A percentile compares a stretch with the other conserved stretches of the same genome.
These are phyloP conservation scores for Onychostoma macrolepis DNA, from an alignment of 2,113 vertebrate genomes.

Conservation along the genomic window DNA sequence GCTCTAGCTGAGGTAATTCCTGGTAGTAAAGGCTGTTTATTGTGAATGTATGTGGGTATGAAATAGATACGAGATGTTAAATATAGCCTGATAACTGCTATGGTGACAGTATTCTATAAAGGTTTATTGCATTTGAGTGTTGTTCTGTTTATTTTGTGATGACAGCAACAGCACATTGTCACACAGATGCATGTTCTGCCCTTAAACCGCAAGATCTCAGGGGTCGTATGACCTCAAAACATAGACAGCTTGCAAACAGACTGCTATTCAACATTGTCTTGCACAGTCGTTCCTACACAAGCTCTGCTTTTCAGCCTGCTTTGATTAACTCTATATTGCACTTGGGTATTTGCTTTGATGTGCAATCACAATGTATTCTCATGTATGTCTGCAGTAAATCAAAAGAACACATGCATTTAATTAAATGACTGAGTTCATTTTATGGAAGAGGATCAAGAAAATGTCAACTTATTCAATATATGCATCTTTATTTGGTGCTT, in stretches of 20 bases:
- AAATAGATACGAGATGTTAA: neutral
- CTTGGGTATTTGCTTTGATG: conserved; percentile 4
- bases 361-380: conserved; percentile 7
- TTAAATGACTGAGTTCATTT: neutral
- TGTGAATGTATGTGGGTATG: neutral
- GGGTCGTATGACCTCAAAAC: neutral
- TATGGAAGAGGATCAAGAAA: conserved; percentile 1
- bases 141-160: neutral
- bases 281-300: neutral
- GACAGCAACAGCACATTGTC: neutral
- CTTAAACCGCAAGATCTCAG: neutral
- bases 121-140: neutral
- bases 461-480: neutral
- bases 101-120: neutral
- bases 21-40: neutral
- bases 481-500: conserved; percentile 1
- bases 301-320: neutral
- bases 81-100: neutral
- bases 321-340: neutral
- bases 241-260: conserved; percentile 5
- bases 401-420: neutral
- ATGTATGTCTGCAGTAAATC: conserved; percentile 12
- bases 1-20: neutral
- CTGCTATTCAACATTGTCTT: neutral
- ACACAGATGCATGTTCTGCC: conserved; percentile 7